Percentiles rank a stretch among this genome's conserved stretches.
Evolutionary conservation across 2,797 vertebrate genomes (phyloP).

Genomic region (Adrianichthys oophorus): DNA sequence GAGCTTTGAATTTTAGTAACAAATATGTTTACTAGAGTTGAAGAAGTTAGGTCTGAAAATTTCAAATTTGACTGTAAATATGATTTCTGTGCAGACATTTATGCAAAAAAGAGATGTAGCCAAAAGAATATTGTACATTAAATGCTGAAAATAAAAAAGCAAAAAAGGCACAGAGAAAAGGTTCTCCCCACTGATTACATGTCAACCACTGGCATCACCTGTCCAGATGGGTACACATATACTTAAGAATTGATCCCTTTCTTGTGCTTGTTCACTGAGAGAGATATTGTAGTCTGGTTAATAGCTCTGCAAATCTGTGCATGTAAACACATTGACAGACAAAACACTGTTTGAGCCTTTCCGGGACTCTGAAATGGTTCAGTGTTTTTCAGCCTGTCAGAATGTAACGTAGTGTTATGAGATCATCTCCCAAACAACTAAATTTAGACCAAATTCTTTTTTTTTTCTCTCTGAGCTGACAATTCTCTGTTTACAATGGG

Average conservation of each 20-base stretch:
- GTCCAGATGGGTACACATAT: background rate
- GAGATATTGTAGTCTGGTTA: background rate
- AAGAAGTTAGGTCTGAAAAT: too few relatives aligned
- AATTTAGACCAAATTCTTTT: background rate
- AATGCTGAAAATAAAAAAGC: too few relatives aligned
- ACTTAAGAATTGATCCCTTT: background rate
- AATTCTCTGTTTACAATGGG: conserved; percentile 22
- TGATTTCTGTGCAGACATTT: too few relatives aligned
- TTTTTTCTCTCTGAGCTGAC: conserved; percentile 4
- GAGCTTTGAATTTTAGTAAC: too few relatives aligned
- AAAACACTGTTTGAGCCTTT: background rate
- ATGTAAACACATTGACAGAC: background rate
- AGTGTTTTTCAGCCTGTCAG: background rate
- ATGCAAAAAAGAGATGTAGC: too few relatives aligned
- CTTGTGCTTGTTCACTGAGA: background rate
- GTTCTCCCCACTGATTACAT: too few relatives aligned
- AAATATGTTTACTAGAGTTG: too few relatives aligned
- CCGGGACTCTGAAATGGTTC: background rate
- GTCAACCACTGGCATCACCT: background rate
- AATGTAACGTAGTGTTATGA: background rate
- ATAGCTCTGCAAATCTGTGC: background rate
- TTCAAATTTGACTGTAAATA: too few relatives aligned
- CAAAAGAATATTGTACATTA: too few relatives aligned
- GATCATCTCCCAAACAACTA: conserved; percentile 1
- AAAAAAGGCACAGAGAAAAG: too few relatives aligned